These are phyloP conservation scores for Mionectes olivaceus DNA, from an alignment of 2,797 vertebrate species.

Conservation along the genomic window DNA sequence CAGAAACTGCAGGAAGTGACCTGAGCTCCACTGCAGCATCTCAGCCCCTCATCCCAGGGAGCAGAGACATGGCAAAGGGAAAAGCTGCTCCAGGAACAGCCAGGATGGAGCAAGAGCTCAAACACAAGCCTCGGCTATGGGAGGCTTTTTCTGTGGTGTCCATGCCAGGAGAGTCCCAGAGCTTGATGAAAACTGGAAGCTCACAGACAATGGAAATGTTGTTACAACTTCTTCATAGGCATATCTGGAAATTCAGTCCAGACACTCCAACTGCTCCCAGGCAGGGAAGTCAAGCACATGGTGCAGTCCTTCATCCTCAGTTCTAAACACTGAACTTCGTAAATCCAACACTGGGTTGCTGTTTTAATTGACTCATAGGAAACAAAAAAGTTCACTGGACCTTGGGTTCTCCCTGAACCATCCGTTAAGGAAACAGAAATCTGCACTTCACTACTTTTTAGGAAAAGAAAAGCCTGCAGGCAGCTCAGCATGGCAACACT, in stretches of 20 bases:
- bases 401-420: not conserved
- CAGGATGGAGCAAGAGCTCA: not conserved
- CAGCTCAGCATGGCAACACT: not conserved
- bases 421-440: not conserved
- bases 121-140: not conserved
- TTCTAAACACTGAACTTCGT: not conserved
- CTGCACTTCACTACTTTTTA: not conserved
- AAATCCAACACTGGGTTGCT: not conserved
- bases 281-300: not conserved
- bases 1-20: not conserved
- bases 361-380: not conserved
- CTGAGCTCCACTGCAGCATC: fast-evolving
- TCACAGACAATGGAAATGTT: not conserved
- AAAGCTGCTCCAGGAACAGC: not conserved
- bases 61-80: not conserved
- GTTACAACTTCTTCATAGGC: not conserved
- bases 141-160: not conserved
- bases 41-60: not conserved
- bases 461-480: not conserved
- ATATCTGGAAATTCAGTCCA: not conserved
- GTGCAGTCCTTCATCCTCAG: not conserved
- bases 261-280: not conserved
- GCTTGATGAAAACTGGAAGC: not conserved
- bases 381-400: not conserved
- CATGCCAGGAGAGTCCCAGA: not conserved